Evolutionary conservation across 2,797 vertebrate species (phyloP).

Genomic region (Macrochelys suwanniensis): DNA sequence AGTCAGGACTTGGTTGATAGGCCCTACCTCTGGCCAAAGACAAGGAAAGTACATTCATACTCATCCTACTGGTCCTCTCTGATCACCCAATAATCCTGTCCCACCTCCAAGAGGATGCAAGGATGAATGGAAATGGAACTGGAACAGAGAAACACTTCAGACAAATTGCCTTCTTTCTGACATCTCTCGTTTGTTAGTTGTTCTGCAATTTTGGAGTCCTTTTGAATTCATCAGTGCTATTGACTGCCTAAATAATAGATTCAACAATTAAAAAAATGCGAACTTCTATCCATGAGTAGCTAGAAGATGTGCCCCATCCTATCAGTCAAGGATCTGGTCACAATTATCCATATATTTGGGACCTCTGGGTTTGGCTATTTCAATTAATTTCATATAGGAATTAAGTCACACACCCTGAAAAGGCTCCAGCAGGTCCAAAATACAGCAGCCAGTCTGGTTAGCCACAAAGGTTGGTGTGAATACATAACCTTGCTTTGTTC

Average conservation of each 20-base stretch:
- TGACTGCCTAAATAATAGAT: not conserved
- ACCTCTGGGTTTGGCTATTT: not conserved
- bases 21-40: too few relatives aligned
- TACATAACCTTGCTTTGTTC: not conserved
- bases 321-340: not conserved
- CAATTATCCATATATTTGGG: not conserved
- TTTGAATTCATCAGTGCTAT: not conserved
- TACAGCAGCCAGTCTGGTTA: not conserved
- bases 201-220: not conserved
- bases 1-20: too few relatives aligned
- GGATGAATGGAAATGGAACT: too few relatives aligned
- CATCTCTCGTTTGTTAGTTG: too few relatives aligned
- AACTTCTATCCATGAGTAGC: not conserved
- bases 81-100: too few relatives aligned
- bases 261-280: not conserved
- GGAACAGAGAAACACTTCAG: too few relatives aligned
- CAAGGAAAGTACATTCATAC: too few relatives aligned
- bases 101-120: too few relatives aligned
- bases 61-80: too few relatives aligned
- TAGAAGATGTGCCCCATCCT: not conserved
- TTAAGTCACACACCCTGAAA: not conserved
- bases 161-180: too few relatives aligned
- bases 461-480: not conserved
- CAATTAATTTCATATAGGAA: not conserved
- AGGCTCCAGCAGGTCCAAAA: fast-evolving